Evolutionary conservation across 2,888 invertebrate genomes (phyloP).

Genomic region (Megaustenia siamemsis): DNA sequence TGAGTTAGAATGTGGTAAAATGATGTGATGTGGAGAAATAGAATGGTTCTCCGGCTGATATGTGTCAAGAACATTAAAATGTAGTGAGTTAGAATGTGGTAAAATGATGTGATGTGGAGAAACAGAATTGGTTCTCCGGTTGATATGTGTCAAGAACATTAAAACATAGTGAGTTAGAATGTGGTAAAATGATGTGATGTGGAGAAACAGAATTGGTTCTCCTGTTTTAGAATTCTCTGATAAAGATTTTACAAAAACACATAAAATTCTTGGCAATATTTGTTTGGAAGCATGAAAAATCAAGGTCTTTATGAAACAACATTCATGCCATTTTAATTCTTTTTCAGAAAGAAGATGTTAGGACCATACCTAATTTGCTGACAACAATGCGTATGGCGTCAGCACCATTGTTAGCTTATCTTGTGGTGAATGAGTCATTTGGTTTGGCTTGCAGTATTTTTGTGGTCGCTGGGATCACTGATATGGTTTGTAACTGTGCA

Average conservation of each 20-base stretch:
- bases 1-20: too few species aligned
- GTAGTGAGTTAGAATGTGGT: too few species aligned
- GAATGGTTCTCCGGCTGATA: too few species aligned
- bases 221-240: too few species aligned
- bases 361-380: constrained; percentile 94
- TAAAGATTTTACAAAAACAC: not conserved
- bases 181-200: too few species aligned
- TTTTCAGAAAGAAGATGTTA: constrained; percentile 88
- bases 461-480: constrained; percentile 90
- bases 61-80: too few species aligned
- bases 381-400: constrained; percentile 91
- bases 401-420: constrained; percentile 93
- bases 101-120: too few species aligned
- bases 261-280: not conserved
- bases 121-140: too few species aligned
- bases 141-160: too few species aligned
- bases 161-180: too few species aligned
- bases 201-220: too few species aligned
- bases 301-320: not conserved
- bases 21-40: too few species aligned
- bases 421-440: constrained; percentile 91
- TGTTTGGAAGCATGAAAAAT: not conserved
- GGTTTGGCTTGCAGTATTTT: constrained; percentile 89
- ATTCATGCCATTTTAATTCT: not conserved
- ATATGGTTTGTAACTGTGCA: constrained; percentile 64